Conservation (phyloP, 1,140 invertebrate genomes). For the Megalonaias nervosa region DNA sequence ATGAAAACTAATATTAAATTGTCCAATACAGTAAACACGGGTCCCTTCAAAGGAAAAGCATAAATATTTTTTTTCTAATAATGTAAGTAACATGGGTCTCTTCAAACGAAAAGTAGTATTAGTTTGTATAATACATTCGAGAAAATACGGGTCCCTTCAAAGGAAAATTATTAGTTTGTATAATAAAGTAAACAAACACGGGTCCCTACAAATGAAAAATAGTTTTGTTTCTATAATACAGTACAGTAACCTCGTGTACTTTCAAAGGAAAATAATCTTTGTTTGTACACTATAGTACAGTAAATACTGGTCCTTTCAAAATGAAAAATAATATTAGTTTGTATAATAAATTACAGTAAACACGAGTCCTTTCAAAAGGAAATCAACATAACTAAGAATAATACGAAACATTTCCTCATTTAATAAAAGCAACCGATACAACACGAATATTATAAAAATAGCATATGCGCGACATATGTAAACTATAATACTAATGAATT, state of each 20-base stretch:
- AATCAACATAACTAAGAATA: neutral
- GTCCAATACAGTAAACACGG: neutral
- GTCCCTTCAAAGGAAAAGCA: neutral
- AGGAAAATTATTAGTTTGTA: too few relatives aligned
- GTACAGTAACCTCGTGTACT: too few relatives aligned
- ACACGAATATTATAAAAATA: too few relatives aligned
- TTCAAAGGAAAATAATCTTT: too few relatives aligned
- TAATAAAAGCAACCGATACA: too few relatives aligned
- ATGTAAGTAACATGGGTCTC: neutral
- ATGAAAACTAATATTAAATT: neutral
- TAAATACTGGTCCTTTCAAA: slow-evolving; percentile 62
- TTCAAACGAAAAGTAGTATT: neutral
- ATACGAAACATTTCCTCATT: too few relatives aligned
- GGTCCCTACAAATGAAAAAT: too few relatives aligned
- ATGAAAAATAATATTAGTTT: neutral
- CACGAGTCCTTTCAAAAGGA: neutral
- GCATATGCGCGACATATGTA: too few relatives aligned
- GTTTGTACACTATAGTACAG: slow-evolving; percentile 42
- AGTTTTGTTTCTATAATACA: too few relatives aligned
- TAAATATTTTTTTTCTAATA: neutral
- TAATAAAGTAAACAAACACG: too few relatives aligned
- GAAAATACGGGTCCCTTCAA: neutral
- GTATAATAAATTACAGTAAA: neutral
- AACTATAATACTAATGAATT: too few relatives aligned
- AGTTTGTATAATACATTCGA: neutral